Evolutionary conservation across 2,113 vertebrate species (phyloP), one percentile per base, ranked within the genome.

Genomic region (Vicugna pacos): DNA sequence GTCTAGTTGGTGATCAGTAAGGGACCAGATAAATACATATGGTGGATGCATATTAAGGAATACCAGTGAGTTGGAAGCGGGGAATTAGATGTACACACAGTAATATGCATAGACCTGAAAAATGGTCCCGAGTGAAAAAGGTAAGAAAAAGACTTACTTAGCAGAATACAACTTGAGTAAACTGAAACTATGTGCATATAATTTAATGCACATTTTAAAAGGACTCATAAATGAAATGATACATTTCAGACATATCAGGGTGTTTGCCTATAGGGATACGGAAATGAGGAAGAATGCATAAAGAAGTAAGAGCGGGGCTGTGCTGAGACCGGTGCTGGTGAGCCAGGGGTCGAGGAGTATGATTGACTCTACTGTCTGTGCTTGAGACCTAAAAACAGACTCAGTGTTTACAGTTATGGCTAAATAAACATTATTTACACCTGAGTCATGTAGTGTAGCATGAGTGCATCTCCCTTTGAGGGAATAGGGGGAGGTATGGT

Each of bases 361-460:
- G 88, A 91, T 70, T 81, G 84, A 52, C 17, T 95, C 42, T 42
- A 73, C 35, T 46, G 64, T 52, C 50, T 50, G 62, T 20, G 30
- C 10, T 32, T 75, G 72, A 76, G 52, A 50, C 65, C 58, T 85
- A 73, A 85, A 84, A 89, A 26, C 58, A 93, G 50, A 52, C 32
- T 85, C 19, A 93, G 20, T 48, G 24, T 70, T 93, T 85, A 58
- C 60, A 80, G 80, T 80, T 97, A 70, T 30, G 52, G 28, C 46
- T 80, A 77, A 94, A 64, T 94, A 89, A 69, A 32, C 35, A 76
- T 62, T 88, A 62, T 92, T 83, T 95, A 30, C 30, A 88, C 28
- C 24, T 89, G 54, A 48, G 35, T 72, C 64, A 48, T 52, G 28
- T n/a, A 35, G 38, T 50, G 0, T 85, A 56, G 80, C 76, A 84